Percentiles rank a stretch among this genome's conserved stretches.
Evolutionary conservation across 1,140 invertebrate species (phyloP).

Genomic region (Panagrolaimus sp.): DNA sequence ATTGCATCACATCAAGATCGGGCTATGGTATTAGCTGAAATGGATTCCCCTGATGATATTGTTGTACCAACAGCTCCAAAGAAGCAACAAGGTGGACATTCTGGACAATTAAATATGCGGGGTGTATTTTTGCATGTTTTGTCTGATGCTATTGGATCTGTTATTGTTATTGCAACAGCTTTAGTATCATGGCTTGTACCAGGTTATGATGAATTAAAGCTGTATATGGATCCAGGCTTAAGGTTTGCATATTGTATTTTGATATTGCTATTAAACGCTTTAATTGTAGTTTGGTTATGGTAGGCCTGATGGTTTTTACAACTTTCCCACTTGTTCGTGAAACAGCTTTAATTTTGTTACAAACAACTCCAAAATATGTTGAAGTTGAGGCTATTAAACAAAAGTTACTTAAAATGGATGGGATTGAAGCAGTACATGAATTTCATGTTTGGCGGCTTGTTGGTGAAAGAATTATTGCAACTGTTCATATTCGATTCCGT

Average conservation of each 20-base stretch:
- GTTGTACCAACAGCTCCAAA: not conserved
- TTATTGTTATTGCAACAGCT: slow-evolving; percentile 85
- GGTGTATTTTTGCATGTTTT: slow-evolving; percentile 90
- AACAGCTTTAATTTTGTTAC: slow-evolving; percentile 63
- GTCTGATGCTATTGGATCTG: slow-evolving; percentile 73
- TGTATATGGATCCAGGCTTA: slow-evolving; percentile 86
- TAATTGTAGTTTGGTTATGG: slow-evolving; percentile 62
- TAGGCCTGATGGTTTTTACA: slow-evolving; percentile 62
- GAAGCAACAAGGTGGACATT: not conserved
- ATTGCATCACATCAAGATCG: slow-evolving; percentile 24
- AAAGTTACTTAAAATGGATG: slow-evolving; percentile 62
- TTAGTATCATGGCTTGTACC: slow-evolving; percentile 81
- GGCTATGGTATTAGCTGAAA: slow-evolving; percentile 20
- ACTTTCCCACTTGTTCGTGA: slow-evolving; percentile 64
- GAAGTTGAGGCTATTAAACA: slow-evolving; percentile 60
- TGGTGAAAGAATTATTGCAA: slow-evolving; percentile 64
- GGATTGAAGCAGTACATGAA: slow-evolving; percentile 64
- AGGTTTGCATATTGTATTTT: slow-evolving; percentile 62
- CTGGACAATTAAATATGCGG: slow-evolving; percentile 83
- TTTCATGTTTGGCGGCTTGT: slow-evolving; percentile 66
- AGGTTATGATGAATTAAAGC: slow-evolving; percentile 68
- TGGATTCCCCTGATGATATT: slow-evolving; percentile 12
- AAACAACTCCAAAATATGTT: slow-evolving; percentile 64
- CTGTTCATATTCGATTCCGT: slow-evolving; percentile 63
- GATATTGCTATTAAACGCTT: slow-evolving; percentile 12